Base-by-base conservation (phyloP, 1,140 invertebrate genomes). In the Ridgeia piscesae region DNA sequence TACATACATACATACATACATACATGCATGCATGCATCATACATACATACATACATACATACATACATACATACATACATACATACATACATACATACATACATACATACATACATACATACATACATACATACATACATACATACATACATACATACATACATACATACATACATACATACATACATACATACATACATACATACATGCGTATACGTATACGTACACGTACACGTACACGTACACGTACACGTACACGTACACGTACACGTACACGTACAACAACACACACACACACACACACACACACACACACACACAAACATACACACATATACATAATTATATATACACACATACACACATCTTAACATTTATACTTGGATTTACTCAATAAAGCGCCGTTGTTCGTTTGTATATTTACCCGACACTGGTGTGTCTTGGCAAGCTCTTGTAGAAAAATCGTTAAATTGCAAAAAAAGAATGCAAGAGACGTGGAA, bases 251-350 rank as follows among this genome's bases (percentile, higher is more conserved):
- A 91, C 88, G 89, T 34, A 92, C 92, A 48, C 89, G 91, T 88
- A 31, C 89, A 92, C 89, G 42, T 88, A 92, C 89, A 42, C 92
- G 91, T 34, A 42, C 88, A 92, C 89, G 34, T 34, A 92, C 89
- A 91, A n/a, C n/a, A n/a, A n/a, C n/a, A n/a, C n/a, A n/a, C n/a
- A 92, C 92, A 35, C 88, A 92, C 92, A 35, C 88, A 92, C 77
- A 48, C 34, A 92, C 92, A 48, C 89, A 92, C 92, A 34, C 89
- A 91, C 88, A 34, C 89, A 92, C 92, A 48, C 89, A 92, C 92
- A 31, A 9, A 92, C 89, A 33, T 88, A 92, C 89, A 42, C 92
- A 92, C 89, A 42, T 31, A 92, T 34, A 91, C 89, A 92, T 34
- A 91, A n/a, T n/a, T n/a, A n/a, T n/a, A n/a, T n/a, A n/a, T n/a